Percentiles rank a stretch among this genome's conserved stretches.
These are phyloP conservation scores for Ianthella basta DNA, from an alignment of 37 sponge, comb jelly and placozoan genomes.

Conservation along the genomic window DNA sequence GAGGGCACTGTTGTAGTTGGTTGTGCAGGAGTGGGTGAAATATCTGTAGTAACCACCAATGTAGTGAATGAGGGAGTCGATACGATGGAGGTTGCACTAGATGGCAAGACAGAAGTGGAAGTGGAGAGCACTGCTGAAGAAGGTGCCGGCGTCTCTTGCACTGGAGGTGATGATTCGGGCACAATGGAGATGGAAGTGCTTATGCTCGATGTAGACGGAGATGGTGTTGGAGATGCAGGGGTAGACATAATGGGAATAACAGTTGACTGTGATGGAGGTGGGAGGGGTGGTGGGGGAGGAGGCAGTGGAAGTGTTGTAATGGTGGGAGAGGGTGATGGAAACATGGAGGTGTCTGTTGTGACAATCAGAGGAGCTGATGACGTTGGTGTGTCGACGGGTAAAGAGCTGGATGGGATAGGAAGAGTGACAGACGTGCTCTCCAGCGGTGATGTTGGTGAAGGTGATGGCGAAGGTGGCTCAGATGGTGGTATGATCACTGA, in stretches of 20 bases:
- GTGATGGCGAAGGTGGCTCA: neutral
- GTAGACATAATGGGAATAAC: neutral
- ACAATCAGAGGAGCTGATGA: neutral
- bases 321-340: neutral
- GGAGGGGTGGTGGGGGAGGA: constrained; percentile 24
- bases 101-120: neutral
- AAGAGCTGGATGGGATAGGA: neutral
- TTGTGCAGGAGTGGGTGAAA: neutral
- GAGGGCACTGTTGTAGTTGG: no score
- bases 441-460: neutral
- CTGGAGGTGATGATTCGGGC: neutral
- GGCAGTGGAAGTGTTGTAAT: constrained; percentile 6
- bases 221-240: neutral
- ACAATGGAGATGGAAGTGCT: neutral
- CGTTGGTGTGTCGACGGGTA: neutral
- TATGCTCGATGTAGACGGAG: neutral
- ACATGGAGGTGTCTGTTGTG: neutral
- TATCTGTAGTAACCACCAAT: neutral
- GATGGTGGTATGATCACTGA: neutral
- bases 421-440: neutral
- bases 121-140: neutral
- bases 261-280: constrained; percentile 8
- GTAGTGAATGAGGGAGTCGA: neutral
- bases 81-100: neutral
- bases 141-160: neutral